These are phyloP conservation scores for Cheilosia impressa DNA, from an alignment of 2,888 invertebrate genomes.

Conservation along the genomic window DNA sequence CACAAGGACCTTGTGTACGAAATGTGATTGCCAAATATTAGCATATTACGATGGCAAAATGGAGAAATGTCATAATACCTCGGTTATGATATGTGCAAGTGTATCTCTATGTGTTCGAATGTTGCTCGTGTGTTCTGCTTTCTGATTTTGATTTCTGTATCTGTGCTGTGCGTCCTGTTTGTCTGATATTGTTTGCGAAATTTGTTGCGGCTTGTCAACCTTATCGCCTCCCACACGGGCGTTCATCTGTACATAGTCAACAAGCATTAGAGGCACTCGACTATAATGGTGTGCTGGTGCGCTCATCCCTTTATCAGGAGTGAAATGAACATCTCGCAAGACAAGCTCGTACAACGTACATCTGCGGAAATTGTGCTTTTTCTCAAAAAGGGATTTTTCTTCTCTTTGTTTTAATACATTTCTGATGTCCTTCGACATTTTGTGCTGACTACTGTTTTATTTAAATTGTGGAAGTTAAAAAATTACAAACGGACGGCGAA, in stretches of 20 bases:
- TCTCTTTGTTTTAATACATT: neutral
- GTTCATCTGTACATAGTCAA: conserved; percentile 21
- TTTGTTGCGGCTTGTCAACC: conserved; percentile 49
- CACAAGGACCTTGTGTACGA: conserved; percentile 19
- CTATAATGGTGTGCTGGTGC: conserved; percentile 10
- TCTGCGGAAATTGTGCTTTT: conserved; percentile 21
- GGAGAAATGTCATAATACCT: conserved; percentile 69
- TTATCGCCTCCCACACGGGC: conserved; percentile 16
- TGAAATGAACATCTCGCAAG: conserved; percentile 13
- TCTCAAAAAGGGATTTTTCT: conserved; percentile 26
- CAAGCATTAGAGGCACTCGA: conserved; percentile 17
- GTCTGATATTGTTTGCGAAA: conserved; percentile 48
- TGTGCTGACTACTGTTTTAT: conserved; percentile 61
- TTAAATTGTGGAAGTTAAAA: conserved; percentile 45
- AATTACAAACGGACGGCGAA: conserved; percentile 34
- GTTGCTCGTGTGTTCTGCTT: conserved; percentile 32
- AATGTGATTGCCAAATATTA: conserved; percentile 65
- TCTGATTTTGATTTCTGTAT: conserved; percentile 11
- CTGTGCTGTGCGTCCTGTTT: conserved; percentile 10
- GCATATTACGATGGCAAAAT: conserved; percentile 59
- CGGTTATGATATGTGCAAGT: conserved; percentile 35
- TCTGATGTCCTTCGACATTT: conserved; percentile 35
- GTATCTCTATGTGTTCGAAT: conserved; percentile 12
- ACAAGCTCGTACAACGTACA: neutral
- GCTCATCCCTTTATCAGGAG: conserved; percentile 13